Conservation (phyloP, 2,113 vertebrate genomes). For the Lophius piscatorius region DNA sequence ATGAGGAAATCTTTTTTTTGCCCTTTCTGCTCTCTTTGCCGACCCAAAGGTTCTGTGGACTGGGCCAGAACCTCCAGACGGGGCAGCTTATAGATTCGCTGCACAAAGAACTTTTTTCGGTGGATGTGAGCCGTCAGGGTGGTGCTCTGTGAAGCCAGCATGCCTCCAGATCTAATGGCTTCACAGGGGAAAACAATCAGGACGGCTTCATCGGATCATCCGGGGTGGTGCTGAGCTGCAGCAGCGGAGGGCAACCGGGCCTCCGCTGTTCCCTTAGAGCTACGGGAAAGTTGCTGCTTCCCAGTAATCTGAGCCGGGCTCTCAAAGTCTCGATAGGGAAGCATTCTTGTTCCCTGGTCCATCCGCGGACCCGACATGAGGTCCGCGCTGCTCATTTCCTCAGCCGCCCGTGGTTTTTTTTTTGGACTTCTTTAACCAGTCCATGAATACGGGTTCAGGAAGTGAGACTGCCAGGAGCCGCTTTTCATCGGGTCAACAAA, state of each 20-base stretch:
- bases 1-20: slow-evolving; percentile 27
- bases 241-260: slow-evolving; percentile 75
- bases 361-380: slow-evolving; percentile 60
- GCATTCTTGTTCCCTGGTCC: slow-evolving; percentile 57
- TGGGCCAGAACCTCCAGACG: slow-evolving; percentile 79
- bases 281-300: slow-evolving; percentile 62
- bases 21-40: slow-evolving; percentile 24
- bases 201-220: slow-evolving; percentile 82
- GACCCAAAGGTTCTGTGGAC: slow-evolving; percentile 28
- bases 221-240: slow-evolving; percentile 75
- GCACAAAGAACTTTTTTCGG: slow-evolving; percentile 84
- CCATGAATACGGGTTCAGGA: slow-evolving; percentile 57
- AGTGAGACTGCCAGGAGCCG: slow-evolving; percentile 19
- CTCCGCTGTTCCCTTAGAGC: slow-evolving; percentile 73
- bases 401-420: slow-evolving; percentile 58
- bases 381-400: slow-evolving; percentile 75
- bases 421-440: slow-evolving; percentile 52
- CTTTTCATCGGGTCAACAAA: slow-evolving; percentile 13
- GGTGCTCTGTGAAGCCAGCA: slow-evolving; percentile 86
- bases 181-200: slow-evolving; percentile 83
- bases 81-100: slow-evolving; percentile 89
- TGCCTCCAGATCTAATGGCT: slow-evolving; percentile 89
- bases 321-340: slow-evolving; percentile 71
- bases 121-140: slow-evolving; percentile 84
- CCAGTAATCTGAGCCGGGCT: slow-evolving; percentile 60